Percentiles rank a stretch among this genome's conserved stretches.
These are phyloP conservation scores for Australoheros scitulus DNA, from an alignment of 2,113 vertebrate genomes.

Conservation along the genomic window DNA sequence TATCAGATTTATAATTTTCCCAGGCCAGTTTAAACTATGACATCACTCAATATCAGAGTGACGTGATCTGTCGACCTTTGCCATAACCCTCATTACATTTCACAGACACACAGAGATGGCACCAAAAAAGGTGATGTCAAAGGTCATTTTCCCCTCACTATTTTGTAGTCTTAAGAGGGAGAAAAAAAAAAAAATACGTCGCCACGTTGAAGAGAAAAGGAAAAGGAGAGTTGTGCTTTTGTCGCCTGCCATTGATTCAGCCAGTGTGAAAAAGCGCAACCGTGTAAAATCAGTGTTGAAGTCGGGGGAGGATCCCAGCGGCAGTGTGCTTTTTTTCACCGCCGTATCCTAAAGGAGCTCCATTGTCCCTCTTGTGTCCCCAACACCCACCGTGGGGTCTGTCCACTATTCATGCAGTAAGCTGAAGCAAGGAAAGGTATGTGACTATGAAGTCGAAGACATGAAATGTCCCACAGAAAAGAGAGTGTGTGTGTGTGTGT, in stretches of 20 bases:
- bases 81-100: constrained; percentile 61
- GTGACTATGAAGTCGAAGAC: constrained; percentile 66
- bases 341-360: constrained; percentile 67
- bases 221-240: constrained; percentile 75
- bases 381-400: constrained; percentile 70
- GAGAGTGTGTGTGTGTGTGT: constrained; percentile 8
- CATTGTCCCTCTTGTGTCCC: constrained; percentile 76
- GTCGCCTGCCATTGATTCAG: constrained; percentile 73
- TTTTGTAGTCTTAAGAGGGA: constrained; percentile 72
- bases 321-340: constrained; percentile 65
- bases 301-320: constrained; percentile 75
- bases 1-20: constrained; percentile 45
- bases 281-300: constrained; percentile 82
- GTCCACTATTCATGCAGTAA: constrained; percentile 64
- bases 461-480: constrained; percentile 46
- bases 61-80: constrained; percentile 70
- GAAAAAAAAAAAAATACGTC: constrained; percentile 43
- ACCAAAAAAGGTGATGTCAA: constrained; percentile 74
- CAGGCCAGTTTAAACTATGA: constrained; percentile 58
- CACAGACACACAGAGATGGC: constrained; percentile 41
- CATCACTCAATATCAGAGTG: constrained; percentile 67
- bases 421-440: constrained; percentile 73
- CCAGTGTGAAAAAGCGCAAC: constrained; percentile 80
- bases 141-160: constrained; percentile 73
- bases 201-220: constrained; percentile 30